These are phyloP conservation scores for Oreochromis aureus DNA, from an alignment of 2,113 vertebrate genomes.

Conservation along the genomic window DNA sequence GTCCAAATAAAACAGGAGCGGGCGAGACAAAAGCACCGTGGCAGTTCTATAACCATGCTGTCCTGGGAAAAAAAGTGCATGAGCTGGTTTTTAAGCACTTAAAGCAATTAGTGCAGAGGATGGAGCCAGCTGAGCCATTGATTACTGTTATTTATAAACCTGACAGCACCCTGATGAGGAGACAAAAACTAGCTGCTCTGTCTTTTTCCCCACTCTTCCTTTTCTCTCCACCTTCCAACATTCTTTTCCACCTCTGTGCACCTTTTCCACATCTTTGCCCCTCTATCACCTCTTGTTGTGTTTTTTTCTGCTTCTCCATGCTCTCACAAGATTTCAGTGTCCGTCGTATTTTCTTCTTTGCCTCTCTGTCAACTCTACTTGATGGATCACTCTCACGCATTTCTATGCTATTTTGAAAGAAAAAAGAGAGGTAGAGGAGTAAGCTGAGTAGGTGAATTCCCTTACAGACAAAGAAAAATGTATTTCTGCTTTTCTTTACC, in stretches of 20 bases:
- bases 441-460: slow-evolving; percentile 37
- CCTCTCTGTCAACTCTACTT: neutral
- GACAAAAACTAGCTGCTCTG: slow-evolving; percentile 35
- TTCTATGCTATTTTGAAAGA: neutral
- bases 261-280: neutral
- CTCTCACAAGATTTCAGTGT: neutral
- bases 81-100: slow-evolving; percentile 56
- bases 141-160: slow-evolving; percentile 71
- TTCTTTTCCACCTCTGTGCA: neutral
- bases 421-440: neutral
- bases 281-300: neutral
- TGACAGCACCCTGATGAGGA: slow-evolving; percentile 61
- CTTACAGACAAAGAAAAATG: slow-evolving; percentile 47
- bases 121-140: slow-evolving; percentile 65
- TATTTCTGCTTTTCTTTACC: slow-evolving; percentile 45
- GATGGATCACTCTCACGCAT: neutral
- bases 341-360: neutral
- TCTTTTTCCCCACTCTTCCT: neutral
- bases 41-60: neutral
- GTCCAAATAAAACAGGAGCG: neutral
- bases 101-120: slow-evolving; percentile 63
- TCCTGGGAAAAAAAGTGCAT: slow-evolving; percentile 20
- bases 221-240: neutral
- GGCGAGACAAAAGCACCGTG: slow-evolving; percentile 1
- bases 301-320: neutral